Percentiles rank a stretch among this genome's conserved stretches.
These are phyloP conservation scores for Rhyacichthys aspro DNA, from an alignment of 2,797 vertebrate species.

Conservation along the genomic window DNA sequence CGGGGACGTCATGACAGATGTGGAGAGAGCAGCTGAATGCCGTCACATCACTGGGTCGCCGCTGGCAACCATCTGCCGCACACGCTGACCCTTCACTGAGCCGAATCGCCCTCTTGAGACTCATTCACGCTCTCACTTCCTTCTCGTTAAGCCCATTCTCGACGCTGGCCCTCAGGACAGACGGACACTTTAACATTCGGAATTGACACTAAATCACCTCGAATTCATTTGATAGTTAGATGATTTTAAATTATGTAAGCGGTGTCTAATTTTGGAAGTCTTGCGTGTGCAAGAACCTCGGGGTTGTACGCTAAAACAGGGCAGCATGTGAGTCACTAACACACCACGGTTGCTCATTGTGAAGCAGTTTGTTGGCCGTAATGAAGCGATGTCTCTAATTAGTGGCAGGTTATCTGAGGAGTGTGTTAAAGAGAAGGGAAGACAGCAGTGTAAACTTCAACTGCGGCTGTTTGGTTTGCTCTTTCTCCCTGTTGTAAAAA, in stretches of 20 bases:
- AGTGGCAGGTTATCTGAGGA: slow-evolving; percentile 43
- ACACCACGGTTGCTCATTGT: slow-evolving; percentile 48
- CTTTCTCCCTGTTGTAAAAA: too few species aligned
- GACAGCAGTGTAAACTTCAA: not conserved
- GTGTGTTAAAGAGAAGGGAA: not conserved
- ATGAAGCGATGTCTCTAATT: slow-evolving; percentile 61
- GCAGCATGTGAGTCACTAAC: slow-evolving; percentile 26
- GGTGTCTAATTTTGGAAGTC: not conserved
- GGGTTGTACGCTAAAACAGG: not conserved
- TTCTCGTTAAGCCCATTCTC: not conserved
- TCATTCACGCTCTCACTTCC: slow-evolving; percentile 23
- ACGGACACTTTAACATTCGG: not conserved
- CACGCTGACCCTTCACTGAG: slow-evolving; percentile 20
- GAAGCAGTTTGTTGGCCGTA: slow-evolving; percentile 44
- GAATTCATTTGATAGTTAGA: not conserved
- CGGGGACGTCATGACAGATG: slow-evolving; percentile 46
- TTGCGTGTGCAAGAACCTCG: not conserved
- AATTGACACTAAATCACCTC: not conserved
- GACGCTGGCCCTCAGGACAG: not conserved
- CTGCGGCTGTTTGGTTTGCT: not conserved
- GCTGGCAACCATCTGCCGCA: slow-evolving; percentile 55
- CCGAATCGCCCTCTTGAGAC: slow-evolving; percentile 14
- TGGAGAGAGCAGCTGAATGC: slow-evolving; percentile 29
- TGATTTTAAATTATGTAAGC: not conserved
- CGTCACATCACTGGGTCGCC: slow-evolving; percentile 28